A percentile compares a stretch with the other conserved stretches of the same genome.
These are phyloP conservation scores for Alces alces DNA, from an alignment of 2,113 vertebrate genomes.

Conservation along the genomic window DNA sequence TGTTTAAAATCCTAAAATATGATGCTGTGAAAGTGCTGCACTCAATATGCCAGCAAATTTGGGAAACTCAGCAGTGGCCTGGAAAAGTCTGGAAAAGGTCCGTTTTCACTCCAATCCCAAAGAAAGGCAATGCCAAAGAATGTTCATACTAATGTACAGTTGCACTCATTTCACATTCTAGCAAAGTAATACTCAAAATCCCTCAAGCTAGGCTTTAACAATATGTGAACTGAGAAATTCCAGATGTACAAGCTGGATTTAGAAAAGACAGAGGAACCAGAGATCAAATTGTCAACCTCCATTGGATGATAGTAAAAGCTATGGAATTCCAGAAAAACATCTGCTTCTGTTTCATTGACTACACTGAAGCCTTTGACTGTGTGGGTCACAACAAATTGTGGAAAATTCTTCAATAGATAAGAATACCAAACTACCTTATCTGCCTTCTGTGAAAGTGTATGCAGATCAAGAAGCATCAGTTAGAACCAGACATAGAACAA, in stretches of 20 bases:
- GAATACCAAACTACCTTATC: not conserved
- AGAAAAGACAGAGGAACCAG: not conserved
- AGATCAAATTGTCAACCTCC: not conserved
- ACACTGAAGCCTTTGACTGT: not conserved
- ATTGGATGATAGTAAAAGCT: not conserved
- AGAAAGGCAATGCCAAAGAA: not conserved
- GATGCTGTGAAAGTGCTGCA: not conserved
- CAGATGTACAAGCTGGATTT: not conserved
- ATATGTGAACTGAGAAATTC: not conserved
- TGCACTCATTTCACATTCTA: not conserved
- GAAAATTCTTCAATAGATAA: not conserved
- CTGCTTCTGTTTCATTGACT: not conserved
- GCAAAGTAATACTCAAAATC: not conserved
- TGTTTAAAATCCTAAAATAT: not conserved
- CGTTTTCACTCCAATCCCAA: not conserved
- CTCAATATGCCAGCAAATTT: not conserved
- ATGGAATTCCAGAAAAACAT: not conserved
- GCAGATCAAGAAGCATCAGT: not conserved
- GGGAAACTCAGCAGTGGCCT: not conserved
- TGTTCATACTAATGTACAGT: not conserved
- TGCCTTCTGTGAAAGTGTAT: not conserved
- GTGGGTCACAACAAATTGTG: not conserved
- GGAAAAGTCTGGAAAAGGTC: not conserved
- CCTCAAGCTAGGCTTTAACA: not conserved
- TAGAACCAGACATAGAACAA: not conserved